Evolutionary conservation across 2,888 invertebrate genomes (phyloP).

Genomic region (Cyaniris semiargus): DNA sequence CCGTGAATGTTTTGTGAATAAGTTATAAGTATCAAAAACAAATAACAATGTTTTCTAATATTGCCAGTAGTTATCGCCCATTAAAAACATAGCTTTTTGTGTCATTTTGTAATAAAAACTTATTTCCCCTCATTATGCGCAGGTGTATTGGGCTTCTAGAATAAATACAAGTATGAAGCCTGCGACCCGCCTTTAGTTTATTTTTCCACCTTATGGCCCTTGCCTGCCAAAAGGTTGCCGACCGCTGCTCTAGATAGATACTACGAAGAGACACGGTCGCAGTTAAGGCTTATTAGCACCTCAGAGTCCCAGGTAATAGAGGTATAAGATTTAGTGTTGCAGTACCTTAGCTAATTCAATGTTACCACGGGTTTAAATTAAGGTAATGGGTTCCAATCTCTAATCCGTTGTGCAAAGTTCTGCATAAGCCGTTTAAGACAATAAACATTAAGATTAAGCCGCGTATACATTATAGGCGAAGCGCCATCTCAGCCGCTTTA

Average conservation of each 20-base stretch:
- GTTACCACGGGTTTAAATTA: conserved; percentile 29
- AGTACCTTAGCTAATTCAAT: conserved; percentile 30
- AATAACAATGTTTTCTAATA: too few species aligned
- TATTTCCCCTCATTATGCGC: too few species aligned
- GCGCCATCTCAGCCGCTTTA: background rate
- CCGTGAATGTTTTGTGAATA: too few species aligned
- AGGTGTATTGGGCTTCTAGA: too few species aligned
- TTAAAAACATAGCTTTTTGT: too few species aligned
- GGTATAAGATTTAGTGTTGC: conserved; percentile 31
- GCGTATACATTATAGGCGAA: conserved; percentile 30
- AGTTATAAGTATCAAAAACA: too few species aligned
- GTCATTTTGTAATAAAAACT: too few species aligned
- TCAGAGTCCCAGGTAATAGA: background rate
- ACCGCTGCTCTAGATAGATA: background rate
- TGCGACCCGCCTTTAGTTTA: too few species aligned
- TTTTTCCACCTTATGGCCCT: too few species aligned
- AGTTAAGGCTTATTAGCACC: conserved; percentile 3
- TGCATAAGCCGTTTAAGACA: conserved; percentile 33
- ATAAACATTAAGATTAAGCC: conserved; percentile 37
- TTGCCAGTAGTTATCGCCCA: too few species aligned
- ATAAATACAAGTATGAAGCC: too few species aligned
- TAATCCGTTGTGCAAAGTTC: conserved; percentile 30
- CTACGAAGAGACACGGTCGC: background rate
- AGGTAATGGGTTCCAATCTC: conserved; percentile 31
- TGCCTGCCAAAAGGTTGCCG: too few species aligned